Percentiles rank a stretch among this genome's conserved stretches.
phyloP scores from a whole-genome alignment of 2,113 vertebrate genomes.

The Macquaria ambigua region DNA sequence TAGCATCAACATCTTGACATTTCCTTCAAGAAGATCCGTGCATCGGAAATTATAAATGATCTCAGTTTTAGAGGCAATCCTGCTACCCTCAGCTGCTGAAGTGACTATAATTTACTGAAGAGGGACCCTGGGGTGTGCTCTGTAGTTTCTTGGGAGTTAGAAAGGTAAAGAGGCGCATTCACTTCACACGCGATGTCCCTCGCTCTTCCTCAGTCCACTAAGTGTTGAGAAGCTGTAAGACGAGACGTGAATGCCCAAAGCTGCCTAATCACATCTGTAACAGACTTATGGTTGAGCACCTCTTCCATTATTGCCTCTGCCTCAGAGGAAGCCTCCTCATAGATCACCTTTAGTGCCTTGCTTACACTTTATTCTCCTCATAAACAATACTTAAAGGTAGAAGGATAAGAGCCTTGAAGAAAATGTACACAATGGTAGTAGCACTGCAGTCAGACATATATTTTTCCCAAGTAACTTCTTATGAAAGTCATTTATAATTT shows the following conservation, averaged over 20 bases:
- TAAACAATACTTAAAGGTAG: conserved; percentile 37
- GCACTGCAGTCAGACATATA: conserved; percentile 29
- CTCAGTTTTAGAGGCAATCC: not conserved
- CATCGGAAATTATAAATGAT: not conserved
- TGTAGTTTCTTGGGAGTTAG: conserved; percentile 3
- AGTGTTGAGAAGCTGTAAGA: conserved; percentile 35
- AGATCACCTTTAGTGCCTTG: conserved; percentile 45
- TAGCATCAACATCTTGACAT: conserved; percentile 55
- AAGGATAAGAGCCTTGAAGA: conserved; percentile 11
- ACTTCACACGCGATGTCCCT: conserved; percentile 22
- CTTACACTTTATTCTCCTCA: conserved; percentile 28
- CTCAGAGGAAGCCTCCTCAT: conserved; percentile 31
- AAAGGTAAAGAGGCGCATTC: conserved; percentile 8
- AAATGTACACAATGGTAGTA: conserved; percentile 13
- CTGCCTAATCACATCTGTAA: conserved; percentile 25
- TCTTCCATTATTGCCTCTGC: conserved; percentile 30
- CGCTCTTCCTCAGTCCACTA: conserved; percentile 3
- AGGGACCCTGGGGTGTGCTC: conserved; percentile 22
- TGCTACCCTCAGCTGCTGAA: conserved; percentile 4
- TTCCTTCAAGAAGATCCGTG: conserved; percentile 6
- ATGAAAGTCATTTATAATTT: conserved; percentile 47
- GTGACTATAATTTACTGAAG: conserved; percentile 23
- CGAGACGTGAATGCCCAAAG: conserved; percentile 37
- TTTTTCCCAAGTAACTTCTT: conserved; percentile 43
- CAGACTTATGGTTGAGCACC: conserved; percentile 22